phyloP scores from a whole-genome alignment of 2,888 invertebrate genomes.

The Xylophagus ater region DNA sequence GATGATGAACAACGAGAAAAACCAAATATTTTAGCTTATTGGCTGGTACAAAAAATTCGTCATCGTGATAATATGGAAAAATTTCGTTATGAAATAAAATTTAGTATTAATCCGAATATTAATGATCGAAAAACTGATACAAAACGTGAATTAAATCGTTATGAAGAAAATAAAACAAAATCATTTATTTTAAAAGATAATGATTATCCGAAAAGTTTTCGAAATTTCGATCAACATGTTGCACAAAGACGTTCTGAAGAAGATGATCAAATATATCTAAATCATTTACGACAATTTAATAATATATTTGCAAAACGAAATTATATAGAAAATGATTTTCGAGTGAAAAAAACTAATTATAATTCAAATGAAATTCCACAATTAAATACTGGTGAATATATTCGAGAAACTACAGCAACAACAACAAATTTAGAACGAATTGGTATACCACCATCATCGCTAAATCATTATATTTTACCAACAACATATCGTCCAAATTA shows the following conservation, averaged over 20 bases:
- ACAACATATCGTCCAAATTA: slow-evolving; percentile 34
- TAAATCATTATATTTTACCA: slow-evolving; percentile 17
- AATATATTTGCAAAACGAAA: slow-evolving; percentile 19
- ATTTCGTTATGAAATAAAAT: slow-evolving; percentile 54
- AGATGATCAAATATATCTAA: slow-evolving; percentile 3
- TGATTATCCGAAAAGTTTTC: slow-evolving; percentile 35
- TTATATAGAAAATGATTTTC: slow-evolving; percentile 2
- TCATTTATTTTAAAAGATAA: slow-evolving; percentile 52
- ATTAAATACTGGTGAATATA: slow-evolving; percentile 35
- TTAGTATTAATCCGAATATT: slow-evolving; percentile 49
- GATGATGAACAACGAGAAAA: slow-evolving; percentile 19
- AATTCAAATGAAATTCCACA: slow-evolving; percentile 5
- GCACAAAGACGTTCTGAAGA: slow-evolving; percentile 11
- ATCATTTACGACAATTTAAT: slow-evolving; percentile 11
- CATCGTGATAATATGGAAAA: slow-evolving; percentile 46
- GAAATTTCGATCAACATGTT: slow-evolving; percentile 13
- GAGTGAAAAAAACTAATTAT: slow-evolving; percentile 2
- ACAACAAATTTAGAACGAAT: neutral
- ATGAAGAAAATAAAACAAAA: slow-evolving; percentile 45
- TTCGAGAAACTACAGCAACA: slow-evolving; percentile 22
- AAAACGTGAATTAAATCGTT: slow-evolving; percentile 38
- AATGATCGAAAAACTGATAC: slow-evolving; percentile 24
- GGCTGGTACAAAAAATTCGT: slow-evolving; percentile 57
- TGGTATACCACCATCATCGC: neutral
- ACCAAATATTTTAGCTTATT: slow-evolving; percentile 47